phyloP scores from a whole-genome alignment of 2,797 vertebrate species.

The Pampus argenteus region DNA sequence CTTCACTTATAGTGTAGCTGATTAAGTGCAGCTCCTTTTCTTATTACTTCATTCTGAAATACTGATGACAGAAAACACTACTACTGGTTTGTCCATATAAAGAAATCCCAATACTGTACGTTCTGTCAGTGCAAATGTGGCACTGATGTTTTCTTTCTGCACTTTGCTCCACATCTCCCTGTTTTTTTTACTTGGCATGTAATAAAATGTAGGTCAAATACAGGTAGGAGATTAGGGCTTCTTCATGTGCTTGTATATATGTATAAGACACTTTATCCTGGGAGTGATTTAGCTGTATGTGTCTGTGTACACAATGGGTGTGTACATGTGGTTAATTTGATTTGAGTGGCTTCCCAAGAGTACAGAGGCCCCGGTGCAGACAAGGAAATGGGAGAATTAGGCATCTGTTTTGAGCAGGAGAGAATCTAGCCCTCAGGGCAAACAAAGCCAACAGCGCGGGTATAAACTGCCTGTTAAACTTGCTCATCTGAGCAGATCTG shows the following conservation, averaged over 20 bases:
- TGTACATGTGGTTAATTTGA: slow-evolving; percentile 25
- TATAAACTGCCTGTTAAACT: slow-evolving; percentile 49
- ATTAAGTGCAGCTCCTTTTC: slow-evolving; percentile 45
- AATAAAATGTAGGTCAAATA: neutral
- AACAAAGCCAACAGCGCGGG: slow-evolving; percentile 39
- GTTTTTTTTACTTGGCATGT: slow-evolving; percentile 13
- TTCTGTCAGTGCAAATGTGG: neutral
- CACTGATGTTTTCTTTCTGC: slow-evolving; percentile 1
- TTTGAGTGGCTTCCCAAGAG: slow-evolving; percentile 21
- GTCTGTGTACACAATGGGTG: neutral
- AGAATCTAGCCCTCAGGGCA: slow-evolving; percentile 51
- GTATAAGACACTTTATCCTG: slow-evolving; percentile 12
- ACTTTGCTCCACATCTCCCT: slow-evolving; percentile 11
- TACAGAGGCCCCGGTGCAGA: slow-evolving; percentile 13
- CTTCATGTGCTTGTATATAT: slow-evolving; percentile 2
- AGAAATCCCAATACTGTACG: neutral
- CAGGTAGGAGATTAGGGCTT: neutral
- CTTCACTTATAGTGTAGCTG: slow-evolving; percentile 34
- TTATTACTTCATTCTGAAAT: slow-evolving; percentile 12
- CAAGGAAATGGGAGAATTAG: slow-evolving; percentile 29
- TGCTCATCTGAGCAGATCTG: slow-evolving; percentile 62
- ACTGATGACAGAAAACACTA: neutral
- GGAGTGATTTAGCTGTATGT: slow-evolving; percentile 13
- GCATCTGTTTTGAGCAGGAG: slow-evolving; percentile 58
- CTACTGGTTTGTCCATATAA: neutral